phyloP scores from a whole-genome alignment of 2,888 invertebrate species.

The Stegana nigrithorax region DNA sequence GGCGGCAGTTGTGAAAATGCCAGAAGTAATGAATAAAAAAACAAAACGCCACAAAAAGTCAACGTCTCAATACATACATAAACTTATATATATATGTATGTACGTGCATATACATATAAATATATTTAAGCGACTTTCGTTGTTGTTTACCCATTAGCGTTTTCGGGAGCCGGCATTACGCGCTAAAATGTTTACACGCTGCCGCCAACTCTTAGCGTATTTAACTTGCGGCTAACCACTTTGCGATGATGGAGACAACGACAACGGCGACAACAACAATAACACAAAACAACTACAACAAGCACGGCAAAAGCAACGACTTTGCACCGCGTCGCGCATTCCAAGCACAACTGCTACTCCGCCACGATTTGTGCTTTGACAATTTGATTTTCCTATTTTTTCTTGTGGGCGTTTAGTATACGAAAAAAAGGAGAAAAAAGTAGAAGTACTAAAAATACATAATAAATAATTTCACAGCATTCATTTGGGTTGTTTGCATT shows the following conservation, averaged over 20 bases:
- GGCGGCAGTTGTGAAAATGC: not conserved
- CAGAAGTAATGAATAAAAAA: not conserved
- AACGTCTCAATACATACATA: not conserved
- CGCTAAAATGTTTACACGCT: slow-evolving; percentile 51
- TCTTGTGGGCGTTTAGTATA: not conserved
- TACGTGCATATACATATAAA: no score
- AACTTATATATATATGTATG: slow-evolving; percentile 14
- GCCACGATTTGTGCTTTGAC: not conserved
- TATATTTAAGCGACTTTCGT: slow-evolving; percentile 19
- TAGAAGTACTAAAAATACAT: no score
- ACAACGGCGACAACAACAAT: no score
- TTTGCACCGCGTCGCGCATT: slow-evolving; percentile 6
- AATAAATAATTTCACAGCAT: slow-evolving; percentile 44
- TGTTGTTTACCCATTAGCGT: slow-evolving; percentile 64
- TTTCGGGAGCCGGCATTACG: slow-evolving; percentile 34
- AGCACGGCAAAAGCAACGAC: no score
- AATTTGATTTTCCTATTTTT: not conserved
- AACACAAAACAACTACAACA: no score
- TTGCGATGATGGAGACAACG: no score
- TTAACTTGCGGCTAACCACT: slow-evolving; percentile 31
- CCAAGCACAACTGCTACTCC: slow-evolving; percentile 8
- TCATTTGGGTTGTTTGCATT: slow-evolving; percentile 51
- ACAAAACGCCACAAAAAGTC: slow-evolving; percentile 21
- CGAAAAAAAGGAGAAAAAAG: no score
- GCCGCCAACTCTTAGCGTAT: slow-evolving; percentile 29